A percentile compares a stretch with the other conserved stretches of the same genome.
These are phyloP conservation scores for Lycaon pictus DNA, from an alignment of 2,113 vertebrate genomes.

Conservation along the genomic window DNA sequence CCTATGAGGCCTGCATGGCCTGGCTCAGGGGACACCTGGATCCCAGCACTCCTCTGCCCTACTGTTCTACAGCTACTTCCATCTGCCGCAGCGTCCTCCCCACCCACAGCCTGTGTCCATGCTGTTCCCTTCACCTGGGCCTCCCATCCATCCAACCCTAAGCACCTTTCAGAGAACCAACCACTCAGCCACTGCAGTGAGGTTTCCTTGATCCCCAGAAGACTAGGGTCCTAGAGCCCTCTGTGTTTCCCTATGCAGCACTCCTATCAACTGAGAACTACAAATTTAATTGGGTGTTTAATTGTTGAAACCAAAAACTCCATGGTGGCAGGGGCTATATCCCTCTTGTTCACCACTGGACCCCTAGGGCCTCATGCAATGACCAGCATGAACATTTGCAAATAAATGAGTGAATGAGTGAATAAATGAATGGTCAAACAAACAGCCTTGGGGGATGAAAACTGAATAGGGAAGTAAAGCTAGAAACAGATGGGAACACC, in stretches of 20 bases:
- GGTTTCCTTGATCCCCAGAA: neutral
- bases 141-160: neutral
- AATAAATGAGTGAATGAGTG: neutral
- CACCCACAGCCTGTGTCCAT: neutral
- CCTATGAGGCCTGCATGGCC: fast-evolving
- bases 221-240: neutral
- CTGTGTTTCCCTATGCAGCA: neutral
- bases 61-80: neutral
- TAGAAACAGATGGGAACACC: neutral
- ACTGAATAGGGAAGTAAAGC: neutral
- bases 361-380: neutral
- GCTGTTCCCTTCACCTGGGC: neutral
- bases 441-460: neutral
- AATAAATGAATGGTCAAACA: neutral
- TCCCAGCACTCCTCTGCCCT: neutral
- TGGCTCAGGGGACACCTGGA: neutral
- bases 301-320: neutral
- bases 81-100: neutral
- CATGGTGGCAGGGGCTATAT: neutral
- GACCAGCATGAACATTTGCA: neutral
- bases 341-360: fast-evolving
- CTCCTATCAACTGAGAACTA: neutral
- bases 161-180: neutral
- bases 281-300: neutral
- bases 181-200: neutral